phyloP scores from a whole-genome alignment of 37 sponge, comb jelly and placozoan genomes.

The Cliona cf. orientalis region DNA sequence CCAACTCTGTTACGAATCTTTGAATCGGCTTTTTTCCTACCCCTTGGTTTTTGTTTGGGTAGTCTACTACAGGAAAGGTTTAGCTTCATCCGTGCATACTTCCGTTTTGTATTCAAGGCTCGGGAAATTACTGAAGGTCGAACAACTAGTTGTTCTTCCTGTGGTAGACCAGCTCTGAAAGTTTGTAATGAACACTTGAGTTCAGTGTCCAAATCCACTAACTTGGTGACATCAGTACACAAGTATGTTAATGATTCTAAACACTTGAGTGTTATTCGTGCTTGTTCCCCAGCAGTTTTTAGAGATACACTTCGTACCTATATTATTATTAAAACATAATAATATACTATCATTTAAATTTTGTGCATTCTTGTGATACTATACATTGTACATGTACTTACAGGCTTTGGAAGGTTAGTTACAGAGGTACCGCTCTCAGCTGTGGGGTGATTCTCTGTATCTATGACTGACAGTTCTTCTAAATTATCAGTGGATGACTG shows the following conservation, averaged over 20 bases:
- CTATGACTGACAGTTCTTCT: too few relatives aligned
- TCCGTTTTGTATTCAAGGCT: background rate
- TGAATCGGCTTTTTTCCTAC: background rate
- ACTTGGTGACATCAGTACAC: background rate
- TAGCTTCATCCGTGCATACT: constrained; percentile 2
- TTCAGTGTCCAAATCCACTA: background rate
- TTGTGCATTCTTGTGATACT: background rate
- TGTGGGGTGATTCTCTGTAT: too few relatives aligned
- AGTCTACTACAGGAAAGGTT: background rate
- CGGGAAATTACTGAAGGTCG: background rate
- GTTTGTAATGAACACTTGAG: background rate
- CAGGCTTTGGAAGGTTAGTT: background rate
- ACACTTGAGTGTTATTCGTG: constrained; percentile 5
- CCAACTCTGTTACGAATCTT: constrained; percentile 21
- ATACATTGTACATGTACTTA: background rate
- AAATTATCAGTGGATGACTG: background rate
- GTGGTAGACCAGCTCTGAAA: constrained; percentile 2
- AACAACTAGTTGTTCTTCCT: constrained; percentile 12
- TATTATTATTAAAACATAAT: background rate
- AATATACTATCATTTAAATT: too few relatives aligned
- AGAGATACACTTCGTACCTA: constrained; percentile 10
- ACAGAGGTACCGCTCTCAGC: background rate
- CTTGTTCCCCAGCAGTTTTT: background rate
- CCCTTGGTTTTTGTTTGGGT: background rate
- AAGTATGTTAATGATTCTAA: constrained; percentile 4